Conservation (phyloP, 1,140 invertebrate genomes). For the Kradibia gibbosae region DNA sequence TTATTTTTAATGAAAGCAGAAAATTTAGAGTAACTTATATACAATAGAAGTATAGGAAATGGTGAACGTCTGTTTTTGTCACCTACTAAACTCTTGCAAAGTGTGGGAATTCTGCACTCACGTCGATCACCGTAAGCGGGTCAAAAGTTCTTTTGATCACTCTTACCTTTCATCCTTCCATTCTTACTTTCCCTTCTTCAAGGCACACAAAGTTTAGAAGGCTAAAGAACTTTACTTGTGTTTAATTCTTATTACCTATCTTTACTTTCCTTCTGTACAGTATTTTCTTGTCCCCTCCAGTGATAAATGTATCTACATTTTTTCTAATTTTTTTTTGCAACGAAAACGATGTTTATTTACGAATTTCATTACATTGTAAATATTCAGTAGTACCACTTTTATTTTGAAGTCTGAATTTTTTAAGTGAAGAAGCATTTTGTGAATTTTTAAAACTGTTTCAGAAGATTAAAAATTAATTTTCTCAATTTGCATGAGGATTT, state of each 20-base stretch:
- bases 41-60: constrained; percentile 48
- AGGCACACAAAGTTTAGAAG: no score
- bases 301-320: no score
- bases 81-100: constrained; percentile 69
- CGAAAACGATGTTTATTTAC: no score
- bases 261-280: constrained; percentile 1
- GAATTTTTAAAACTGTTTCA: no score
- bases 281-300: no score
- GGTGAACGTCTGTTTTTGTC: constrained; percentile 63
- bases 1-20: constrained; percentile 18
- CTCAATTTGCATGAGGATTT: no score
- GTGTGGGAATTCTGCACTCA: constrained; percentile 67
- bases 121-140: constrained; percentile 67
- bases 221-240: constrained; percentile 59
- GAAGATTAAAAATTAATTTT: no score
- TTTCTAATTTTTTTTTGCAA: no score
- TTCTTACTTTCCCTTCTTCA: constrained; percentile 4
- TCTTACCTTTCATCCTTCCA: constrained; percentile 49
- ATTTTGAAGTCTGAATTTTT: no score
- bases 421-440: no score
- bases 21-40: neutral
- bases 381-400: no score
- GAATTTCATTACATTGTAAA: no score
- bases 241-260: constrained; percentile 47
- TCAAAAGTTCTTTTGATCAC: constrained; percentile 72